Percentiles rank a stretch among this genome's conserved stretches.
These are phyloP conservation scores for Watsonalla binaria DNA, from an alignment of 2,888 invertebrate species.

Conservation along the genomic window DNA sequence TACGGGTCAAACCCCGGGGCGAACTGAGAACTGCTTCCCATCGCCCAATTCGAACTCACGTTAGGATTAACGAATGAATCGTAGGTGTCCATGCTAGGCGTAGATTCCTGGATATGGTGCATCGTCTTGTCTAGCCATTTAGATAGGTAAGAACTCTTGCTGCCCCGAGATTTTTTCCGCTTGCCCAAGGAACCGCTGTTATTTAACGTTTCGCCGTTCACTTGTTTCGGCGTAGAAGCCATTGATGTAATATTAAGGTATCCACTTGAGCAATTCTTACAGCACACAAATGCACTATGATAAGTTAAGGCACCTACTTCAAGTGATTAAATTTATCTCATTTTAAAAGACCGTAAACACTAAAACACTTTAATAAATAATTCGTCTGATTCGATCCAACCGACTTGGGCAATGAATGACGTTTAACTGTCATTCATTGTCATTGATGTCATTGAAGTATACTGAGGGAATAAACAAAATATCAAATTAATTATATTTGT, in stretches of 20 bases:
- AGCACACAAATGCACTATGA: background rate
- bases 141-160: constrained; percentile 62
- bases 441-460: background rate
- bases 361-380: background rate
- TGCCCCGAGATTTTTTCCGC: constrained; percentile 69
- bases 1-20: constrained; percentile 67
- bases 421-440: constrained; percentile 17
- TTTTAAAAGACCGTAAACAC: constrained; percentile 18
- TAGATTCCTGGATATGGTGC: constrained; percentile 60
- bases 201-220: constrained; percentile 56
- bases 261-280: background rate
- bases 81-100: constrained; percentile 61
- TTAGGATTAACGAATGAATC: constrained; percentile 50
- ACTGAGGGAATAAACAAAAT: background rate
- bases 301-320: background rate
- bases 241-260: constrained; percentile 31
- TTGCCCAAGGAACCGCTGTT: constrained; percentile 67
- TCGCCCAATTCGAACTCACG: constrained; percentile 40
- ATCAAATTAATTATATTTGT: no score
- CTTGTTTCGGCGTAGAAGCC: constrained; percentile 71
- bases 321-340: constrained; percentile 21
- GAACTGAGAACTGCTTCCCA: constrained; percentile 52
- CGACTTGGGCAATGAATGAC: constrained; percentile 30
- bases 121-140: constrained; percentile 76
- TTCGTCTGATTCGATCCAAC: constrained; percentile 9